Percentiles rank a stretch among this genome's conserved stretches.
Conservation (phyloP, 92 coral and sea anemone species). For the Montipora capitata region DNA sequence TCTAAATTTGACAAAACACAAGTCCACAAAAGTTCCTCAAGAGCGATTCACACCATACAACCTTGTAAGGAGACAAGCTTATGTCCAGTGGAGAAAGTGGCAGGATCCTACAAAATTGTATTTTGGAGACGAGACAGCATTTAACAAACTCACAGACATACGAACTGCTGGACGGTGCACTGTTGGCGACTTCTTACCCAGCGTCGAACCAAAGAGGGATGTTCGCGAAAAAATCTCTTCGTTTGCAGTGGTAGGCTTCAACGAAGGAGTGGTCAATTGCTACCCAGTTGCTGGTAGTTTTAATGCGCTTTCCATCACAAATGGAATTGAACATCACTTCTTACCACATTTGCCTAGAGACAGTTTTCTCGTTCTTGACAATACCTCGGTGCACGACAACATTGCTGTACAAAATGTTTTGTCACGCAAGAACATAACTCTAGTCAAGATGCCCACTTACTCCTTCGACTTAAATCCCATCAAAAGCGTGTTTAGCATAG, state of each 20-base stretch:
- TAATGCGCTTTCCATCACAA: constrained; percentile 32
- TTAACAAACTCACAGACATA: constrained; percentile 27
- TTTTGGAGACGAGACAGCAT: constrained; percentile 51
- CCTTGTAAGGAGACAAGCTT: constrained; percentile 33
- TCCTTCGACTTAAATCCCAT: too few relatives aligned
- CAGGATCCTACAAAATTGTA: constrained; percentile 46
- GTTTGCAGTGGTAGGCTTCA: constrained; percentile 22
- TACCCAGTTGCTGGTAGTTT: constrained; percentile 15
- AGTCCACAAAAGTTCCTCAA: constrained; percentile 38
- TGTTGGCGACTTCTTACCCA: neutral
- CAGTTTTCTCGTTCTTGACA: constrained; percentile 6
- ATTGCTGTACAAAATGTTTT: neutral
- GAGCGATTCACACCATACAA: constrained; percentile 27
- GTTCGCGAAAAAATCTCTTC: constrained; percentile 25
- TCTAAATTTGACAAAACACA: constrained; percentile 39
- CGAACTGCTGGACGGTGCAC: constrained; percentile 27
- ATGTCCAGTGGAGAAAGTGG: constrained; percentile 35
- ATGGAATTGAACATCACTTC: constrained; percentile 33
- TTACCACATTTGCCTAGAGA: constrained; percentile 4
- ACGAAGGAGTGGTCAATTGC: constrained; percentile 19
- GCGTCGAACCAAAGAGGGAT: constrained; percentile 19
- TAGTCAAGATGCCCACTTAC: neutral
- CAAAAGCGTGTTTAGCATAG: constrained; percentile 6
- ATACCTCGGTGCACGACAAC: neutral
- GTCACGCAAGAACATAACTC: constrained; percentile 7